Conservation (phyloP, 2,113 vertebrate species). For the Daubentonia madagascariensis region DNA sequence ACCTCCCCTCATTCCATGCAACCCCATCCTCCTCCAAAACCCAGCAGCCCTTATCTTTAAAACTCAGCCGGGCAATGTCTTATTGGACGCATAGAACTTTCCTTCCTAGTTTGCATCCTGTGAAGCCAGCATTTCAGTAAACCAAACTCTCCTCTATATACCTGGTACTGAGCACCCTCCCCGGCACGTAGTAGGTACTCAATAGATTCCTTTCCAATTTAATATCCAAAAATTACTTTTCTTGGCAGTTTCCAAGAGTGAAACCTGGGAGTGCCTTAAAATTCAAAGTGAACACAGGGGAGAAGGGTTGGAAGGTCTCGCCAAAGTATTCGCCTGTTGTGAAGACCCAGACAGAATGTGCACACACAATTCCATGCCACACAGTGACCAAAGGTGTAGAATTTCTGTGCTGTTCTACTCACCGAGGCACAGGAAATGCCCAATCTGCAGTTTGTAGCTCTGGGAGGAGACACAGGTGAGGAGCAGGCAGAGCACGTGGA, state of each 20-base stretch:
- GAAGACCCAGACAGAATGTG: background rate
- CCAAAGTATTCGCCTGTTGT: no score
- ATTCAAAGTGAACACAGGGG: background rate
- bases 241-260: background rate
- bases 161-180: background rate
- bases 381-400: accelerated
- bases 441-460: constrained; percentile 90
- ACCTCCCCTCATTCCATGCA: background rate
- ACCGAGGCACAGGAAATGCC: constrained; percentile 93
- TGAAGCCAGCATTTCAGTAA: background rate
- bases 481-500: constrained; percentile 89
- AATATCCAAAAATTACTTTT: background rate
- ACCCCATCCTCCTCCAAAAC: background rate
- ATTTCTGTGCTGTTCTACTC: constrained; percentile 63
- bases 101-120: background rate
- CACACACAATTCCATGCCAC: no score
- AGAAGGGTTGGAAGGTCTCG: background rate
- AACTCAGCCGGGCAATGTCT: background rate
- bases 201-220: background rate
- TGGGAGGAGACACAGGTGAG: constrained; percentile 87
- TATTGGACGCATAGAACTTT: background rate
- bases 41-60: background rate
- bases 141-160: background rate
- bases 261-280: background rate
- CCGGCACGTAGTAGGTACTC: accelerated